Evolutionary conservation across 2,113 vertebrate species (phyloP).

Genomic region (Buteo buteo): DNA sequence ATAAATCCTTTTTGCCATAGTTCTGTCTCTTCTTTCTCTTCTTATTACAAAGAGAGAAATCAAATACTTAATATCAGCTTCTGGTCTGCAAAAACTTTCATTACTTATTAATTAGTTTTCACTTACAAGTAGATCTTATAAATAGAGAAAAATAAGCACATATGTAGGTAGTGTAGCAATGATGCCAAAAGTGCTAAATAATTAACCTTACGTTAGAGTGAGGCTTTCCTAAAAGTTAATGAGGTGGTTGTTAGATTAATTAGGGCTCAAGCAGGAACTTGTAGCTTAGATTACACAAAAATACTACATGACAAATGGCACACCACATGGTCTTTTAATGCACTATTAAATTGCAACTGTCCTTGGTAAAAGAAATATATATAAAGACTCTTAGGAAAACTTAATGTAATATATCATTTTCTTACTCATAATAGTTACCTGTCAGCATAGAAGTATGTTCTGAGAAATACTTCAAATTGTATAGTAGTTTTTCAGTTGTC

Average conservation of each 20-base stretch:
- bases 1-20: neutral
- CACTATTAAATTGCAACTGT: constrained; percentile 86
- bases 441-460: constrained; percentile 45
- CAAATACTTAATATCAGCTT: neutral
- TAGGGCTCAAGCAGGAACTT: constrained; percentile 75
- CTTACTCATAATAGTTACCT: constrained; percentile 80
- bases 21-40: neutral
- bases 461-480: constrained; percentile 61
- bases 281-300: constrained; percentile 77
- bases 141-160: constrained; percentile 11
- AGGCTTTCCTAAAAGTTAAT: constrained; percentile 83
- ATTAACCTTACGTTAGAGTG: constrained; percentile 82
- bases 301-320: constrained; percentile 84
- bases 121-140: neutral
- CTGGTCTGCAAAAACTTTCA: neutral
- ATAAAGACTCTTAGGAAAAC: constrained; percentile 79
- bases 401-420: constrained; percentile 79
- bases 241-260: constrained; percentile 87
- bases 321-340: constrained; percentile 85
- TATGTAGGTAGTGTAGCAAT: neutral
- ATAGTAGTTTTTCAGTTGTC: neutral
- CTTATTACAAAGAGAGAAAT: neutral
- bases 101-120: neutral
- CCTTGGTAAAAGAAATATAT: constrained; percentile 79
- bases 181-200: constrained; percentile 67